A percentile compares a stretch with the other conserved stretches of the same genome.
phyloP scores from a whole-genome alignment of 2,888 invertebrate genomes.

The Dicycla oo region DNA sequence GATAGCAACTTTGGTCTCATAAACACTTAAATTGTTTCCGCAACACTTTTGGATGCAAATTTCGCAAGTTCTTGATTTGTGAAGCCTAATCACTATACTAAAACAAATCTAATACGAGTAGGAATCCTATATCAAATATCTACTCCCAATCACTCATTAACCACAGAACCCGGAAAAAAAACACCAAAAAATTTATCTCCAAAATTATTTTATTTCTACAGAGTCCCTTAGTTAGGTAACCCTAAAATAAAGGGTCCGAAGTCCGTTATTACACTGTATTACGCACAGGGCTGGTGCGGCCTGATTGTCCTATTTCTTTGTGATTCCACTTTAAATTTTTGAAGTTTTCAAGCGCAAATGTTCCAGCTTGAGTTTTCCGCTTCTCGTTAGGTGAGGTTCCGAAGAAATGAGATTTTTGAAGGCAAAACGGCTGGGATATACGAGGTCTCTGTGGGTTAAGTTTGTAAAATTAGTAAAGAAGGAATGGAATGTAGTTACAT shows the following conservation, averaged over 20 bases:
- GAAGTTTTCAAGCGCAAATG: slow-evolving; percentile 45
- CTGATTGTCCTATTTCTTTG: slow-evolving; percentile 57
- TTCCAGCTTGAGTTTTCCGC: slow-evolving; percentile 31
- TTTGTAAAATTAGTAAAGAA: slow-evolving; percentile 41
- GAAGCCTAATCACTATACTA: background rate
- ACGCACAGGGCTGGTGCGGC: slow-evolving; percentile 41
- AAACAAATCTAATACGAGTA: background rate
- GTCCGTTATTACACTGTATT: slow-evolving; percentile 60
- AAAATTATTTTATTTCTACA: slow-evolving; percentile 55
- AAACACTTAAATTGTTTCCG: too few species aligned
- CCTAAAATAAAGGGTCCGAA: slow-evolving; percentile 60
- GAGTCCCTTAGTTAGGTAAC: slow-evolving; percentile 50
- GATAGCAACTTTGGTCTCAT: too few species aligned
- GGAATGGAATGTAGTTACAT: slow-evolving; percentile 21
- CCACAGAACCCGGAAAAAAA: slow-evolving; percentile 14
- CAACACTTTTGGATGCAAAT: background rate
- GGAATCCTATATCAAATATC: slow-evolving; percentile 14
- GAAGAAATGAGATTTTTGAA: slow-evolving; percentile 50
- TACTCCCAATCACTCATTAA: slow-evolving; percentile 30
- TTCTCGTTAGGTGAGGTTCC: slow-evolving; percentile 40
- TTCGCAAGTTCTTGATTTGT: background rate
- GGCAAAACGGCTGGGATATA: slow-evolving; percentile 38
- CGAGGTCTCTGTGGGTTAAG: slow-evolving; percentile 40
- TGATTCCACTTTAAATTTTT: slow-evolving; percentile 56
- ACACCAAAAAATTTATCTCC: slow-evolving; percentile 8